Percentiles rank a stretch among this genome's conserved stretches.
Evolutionary conservation across 2,888 invertebrate genomes (phyloP).

Genomic region (Habroteleia sp.): DNA sequence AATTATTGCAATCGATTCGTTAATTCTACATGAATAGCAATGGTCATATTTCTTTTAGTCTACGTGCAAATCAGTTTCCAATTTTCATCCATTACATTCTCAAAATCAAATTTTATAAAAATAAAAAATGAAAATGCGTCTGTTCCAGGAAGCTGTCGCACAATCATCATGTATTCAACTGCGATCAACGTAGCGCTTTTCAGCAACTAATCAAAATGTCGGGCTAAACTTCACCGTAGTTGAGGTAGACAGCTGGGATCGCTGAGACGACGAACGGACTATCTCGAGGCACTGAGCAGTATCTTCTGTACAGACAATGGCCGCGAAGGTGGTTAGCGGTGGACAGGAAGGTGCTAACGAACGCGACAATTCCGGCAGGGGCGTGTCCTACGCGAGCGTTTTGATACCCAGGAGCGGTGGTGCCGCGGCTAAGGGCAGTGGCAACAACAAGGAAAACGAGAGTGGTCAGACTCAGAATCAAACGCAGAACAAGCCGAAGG

Average conservation of each 20-base stretch:
- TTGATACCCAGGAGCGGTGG: constrained; percentile 84
- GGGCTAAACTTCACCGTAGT: background rate
- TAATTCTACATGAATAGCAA: no score
- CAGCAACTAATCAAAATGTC: constrained; percentile 11
- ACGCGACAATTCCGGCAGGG: constrained; percentile 71
- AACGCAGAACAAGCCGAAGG: constrained; percentile 60
- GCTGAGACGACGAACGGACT: constrained; percentile 5
- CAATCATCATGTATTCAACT: constrained; percentile 7
- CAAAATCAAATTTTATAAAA: no score
- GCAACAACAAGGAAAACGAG: constrained; percentile 85
- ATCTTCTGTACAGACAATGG: constrained; percentile 73
- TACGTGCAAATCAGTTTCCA: no score
- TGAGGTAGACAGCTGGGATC: background rate
- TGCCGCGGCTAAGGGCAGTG: constrained; percentile 78
- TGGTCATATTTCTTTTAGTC: no score
- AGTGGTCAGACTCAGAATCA: constrained; percentile 73
- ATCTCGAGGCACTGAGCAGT: background rate
- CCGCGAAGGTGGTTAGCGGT: constrained; percentile 81
- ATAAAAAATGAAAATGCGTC: no score
- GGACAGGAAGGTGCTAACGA: constrained; percentile 76
- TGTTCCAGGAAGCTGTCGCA: background rate
- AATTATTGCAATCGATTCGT: no score
- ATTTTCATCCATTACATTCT: no score
- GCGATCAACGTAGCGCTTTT: background rate
- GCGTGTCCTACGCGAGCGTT: constrained; percentile 81